Base-by-base conservation (phyloP, 2,113 vertebrate species). In the Tragelaphus buxtoni region DNA sequence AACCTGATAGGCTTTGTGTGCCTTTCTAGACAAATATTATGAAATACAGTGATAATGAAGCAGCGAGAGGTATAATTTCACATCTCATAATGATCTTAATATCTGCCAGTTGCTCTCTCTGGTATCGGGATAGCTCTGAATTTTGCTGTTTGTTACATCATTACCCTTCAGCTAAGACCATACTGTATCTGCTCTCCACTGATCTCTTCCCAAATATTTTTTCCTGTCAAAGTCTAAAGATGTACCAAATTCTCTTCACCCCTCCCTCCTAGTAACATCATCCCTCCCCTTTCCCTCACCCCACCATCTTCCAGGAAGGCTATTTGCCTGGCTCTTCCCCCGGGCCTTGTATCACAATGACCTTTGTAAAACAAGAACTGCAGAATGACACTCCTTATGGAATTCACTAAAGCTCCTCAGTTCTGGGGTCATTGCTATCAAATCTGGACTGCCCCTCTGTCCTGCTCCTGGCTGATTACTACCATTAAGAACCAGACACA, bases 21-120 rank as follows among this genome's bases (percentile, higher is more conserved):
- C 95, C 97, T 98, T 98, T 97, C 98, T 98, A 97, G 97, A 97
- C 96, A 98, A 98, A 98, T 98, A 98, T 98, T 98, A 98, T 98
- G 98, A 97, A 98, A 98, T 97, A 94, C 88, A 98, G 97, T 97
- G 97, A 97, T 98, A 97, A 97, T 94, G 96, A 93, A 85, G 42
- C 82, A 84, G 61, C 79, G 93, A 98, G 98, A 97, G 98, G 94
- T 96, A 89, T 96, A 92, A 98, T 98, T 98, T 98, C 77, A 83
- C 97, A 55, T 96, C 97, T 89, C 93, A 91, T 96, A 97, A 97
- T 98, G 97, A 97, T 96, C 96, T 96, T 91, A 95, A 79, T 94
- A 93, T 98, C 96, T 96, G 91, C 93, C 92, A 87, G 65, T 98
- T 95, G 93, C 94, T 97, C 60, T 91, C 90, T 1, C 58, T 84